Base-by-base conservation (phyloP, 2,113 vertebrate genomes). In the Syngnathus scovelli region DNA sequence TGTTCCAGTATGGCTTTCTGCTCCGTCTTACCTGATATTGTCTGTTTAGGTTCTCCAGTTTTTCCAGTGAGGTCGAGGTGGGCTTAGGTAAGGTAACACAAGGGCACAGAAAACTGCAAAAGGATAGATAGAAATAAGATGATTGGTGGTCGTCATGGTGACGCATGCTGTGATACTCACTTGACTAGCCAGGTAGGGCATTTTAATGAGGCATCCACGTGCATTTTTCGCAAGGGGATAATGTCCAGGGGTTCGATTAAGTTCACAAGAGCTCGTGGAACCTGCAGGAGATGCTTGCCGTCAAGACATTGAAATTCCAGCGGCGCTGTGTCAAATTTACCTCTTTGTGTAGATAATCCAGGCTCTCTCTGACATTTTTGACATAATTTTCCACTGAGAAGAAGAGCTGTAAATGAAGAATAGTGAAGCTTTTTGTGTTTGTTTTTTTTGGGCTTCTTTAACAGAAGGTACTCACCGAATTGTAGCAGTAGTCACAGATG, bases 201-300 rank as follows among this genome's bases (percentile, higher is more conserved):
- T 5, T 71, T 89, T 46, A 90, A 52, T n/a, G 82, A 71, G 3
- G 77, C 18, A 23, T 90, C 83, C 64, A 82, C 43, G 76, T 95
- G 93, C 67, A 93, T 59, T 60, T 87, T 85, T 51, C 95, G 92
- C 54, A 95, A 58, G 4, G 90, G 64, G 0, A 67, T 41, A 44
- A 93, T 81, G 67, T 91, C 81, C 44, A 91, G 63, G 70, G 92
- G 88, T n/a, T 94, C 90, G 61, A 96, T 77, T 4, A 98, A 83
- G 81, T 92, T 98, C 76, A 98, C 94, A 60, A 96, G 83, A 64
- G 92, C 91, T 70, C 88, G 92, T 0, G 95, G 95, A 55, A 96
- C 92, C 96, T 98, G 80, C 16, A 16, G 55, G 19, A 73, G 33
- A 80, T 5, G 9, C 59, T 61, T 9, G 21, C 6, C 16, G 27